Evolutionary conservation across 1,140 invertebrate genomes (phyloP), one percentile per base, ranked within the genome.

Genomic region (Lerema accius): DNA sequence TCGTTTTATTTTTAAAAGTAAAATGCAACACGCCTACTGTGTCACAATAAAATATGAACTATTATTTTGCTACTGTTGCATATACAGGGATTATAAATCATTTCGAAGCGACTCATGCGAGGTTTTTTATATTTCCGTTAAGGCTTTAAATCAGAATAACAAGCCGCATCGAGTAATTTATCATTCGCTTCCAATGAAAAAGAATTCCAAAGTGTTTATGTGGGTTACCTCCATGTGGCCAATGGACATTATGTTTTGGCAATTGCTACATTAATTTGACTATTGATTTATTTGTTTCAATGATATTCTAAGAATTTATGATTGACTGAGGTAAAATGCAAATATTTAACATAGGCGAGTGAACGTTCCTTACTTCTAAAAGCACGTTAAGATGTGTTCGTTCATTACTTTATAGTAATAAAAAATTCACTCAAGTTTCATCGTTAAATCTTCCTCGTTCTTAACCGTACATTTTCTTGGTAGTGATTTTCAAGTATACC

Each of bases 41-140:
- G 35, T 56, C 51, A 56, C 39, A 43, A 56, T 42, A 56, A 56
- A 45, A n/a, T 56, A 48, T 48, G 40, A 45, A 45, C 40, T 45
- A 56, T 43, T 56, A 56, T 56, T 53, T 56, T 43, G 13, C 37
- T 43, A 56, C 51, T 4, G 14, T 55, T 55, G 42, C 51, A 56
- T 56, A 43, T 43, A 42, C 28, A 32, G 51, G 39, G 51, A 56
- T 56, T 43, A 56, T 43, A 56, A 56, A 56, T 56, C 51, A 56
- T 56, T 43, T 4, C 19, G 39, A 56, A 56, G 39, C 51, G 51
- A 28, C 51, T 56, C 51, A 43, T 56, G 51, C 51, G 39, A 56
- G 51, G 51, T 56, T 56, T 56, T 56, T 56, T 56, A 42, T 56
- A 26, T 56, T 55, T 55, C 51, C 51, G 51, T 55, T 55, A 55